Conservation (phyloP, 2,888 invertebrate species). For the Lasioglossum morio region DNA sequence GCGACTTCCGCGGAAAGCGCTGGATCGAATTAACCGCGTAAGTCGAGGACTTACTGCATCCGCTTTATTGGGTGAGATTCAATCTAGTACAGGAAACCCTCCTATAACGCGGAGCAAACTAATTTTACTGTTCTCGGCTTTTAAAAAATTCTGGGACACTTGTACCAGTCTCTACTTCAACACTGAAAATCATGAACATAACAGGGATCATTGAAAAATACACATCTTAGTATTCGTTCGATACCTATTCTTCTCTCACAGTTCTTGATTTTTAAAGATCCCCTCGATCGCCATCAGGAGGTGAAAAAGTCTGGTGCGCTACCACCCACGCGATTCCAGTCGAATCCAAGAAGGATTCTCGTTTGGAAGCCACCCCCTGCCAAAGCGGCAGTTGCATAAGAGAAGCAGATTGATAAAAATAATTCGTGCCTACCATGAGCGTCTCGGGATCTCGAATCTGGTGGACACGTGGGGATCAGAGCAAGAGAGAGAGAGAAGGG, state of each 20-base stretch:
- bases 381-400: slow-evolving; percentile 69
- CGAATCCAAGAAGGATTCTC: background rate
- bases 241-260: background rate
- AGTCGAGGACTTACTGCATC: too few species aligned
- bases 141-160: background rate
- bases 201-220: background rate
- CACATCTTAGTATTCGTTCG: background rate
- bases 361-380: slow-evolving; percentile 68
- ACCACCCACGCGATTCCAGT: slow-evolving; percentile 4
- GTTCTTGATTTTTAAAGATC: background rate
- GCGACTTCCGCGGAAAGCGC: too few species aligned
- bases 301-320: background rate
- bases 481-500: background rate
- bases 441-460: slow-evolving; percentile 69
- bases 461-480: slow-evolving; percentile 69
- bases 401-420: slow-evolving; percentile 74
- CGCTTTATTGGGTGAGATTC: too few species aligned
- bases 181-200: too few species aligned
- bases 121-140: background rate
- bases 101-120: too few species aligned
- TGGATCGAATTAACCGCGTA: too few species aligned
- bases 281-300: background rate
- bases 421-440: slow-evolving; percentile 65
- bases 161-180: background rate
- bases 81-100: too few species aligned